These are phyloP conservation scores for Sialis lutaria DNA, from an alignment of 2,888 invertebrate species.

Conservation along the genomic window DNA sequence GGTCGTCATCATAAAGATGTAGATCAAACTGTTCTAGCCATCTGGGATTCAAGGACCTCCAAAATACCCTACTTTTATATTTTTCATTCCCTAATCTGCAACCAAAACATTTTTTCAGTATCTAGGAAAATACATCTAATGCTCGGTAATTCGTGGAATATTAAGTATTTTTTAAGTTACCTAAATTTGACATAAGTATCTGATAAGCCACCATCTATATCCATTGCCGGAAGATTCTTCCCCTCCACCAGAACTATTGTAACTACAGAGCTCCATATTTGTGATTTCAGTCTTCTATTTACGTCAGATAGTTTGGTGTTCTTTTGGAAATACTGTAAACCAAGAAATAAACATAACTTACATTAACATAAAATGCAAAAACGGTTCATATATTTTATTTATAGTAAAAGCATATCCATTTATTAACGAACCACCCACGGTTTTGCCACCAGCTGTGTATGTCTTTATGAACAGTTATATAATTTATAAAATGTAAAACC, in stretches of 20 bases:
- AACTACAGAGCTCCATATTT: slow-evolving; percentile 95
- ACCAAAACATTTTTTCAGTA: no score
- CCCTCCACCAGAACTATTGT: slow-evolving; percentile 95
- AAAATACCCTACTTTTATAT: slow-evolving; percentile 83
- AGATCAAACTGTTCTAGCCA: slow-evolving; percentile 98
- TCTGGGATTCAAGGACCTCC: slow-evolving; percentile 70
- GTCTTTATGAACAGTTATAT: no score
- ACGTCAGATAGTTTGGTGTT: slow-evolving; percentile 63
- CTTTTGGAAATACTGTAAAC: slow-evolving; percentile 59
- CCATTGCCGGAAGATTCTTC: slow-evolving; percentile 73
- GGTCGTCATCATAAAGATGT: slow-evolving; percentile 88
- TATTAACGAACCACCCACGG: no score
- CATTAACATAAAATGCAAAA: slow-evolving; percentile 6
- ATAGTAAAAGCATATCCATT: no score
- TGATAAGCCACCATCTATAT: slow-evolving; percentile 71
- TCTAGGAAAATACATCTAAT: neutral
- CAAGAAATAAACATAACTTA: slow-evolving; percentile 7
- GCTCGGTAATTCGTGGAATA: neutral
- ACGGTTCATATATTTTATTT: no score
- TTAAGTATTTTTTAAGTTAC: slow-evolving; percentile 32
- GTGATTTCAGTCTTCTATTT: slow-evolving; percentile 72
- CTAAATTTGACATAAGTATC: slow-evolving; percentile 95
- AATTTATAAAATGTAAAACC: no score
- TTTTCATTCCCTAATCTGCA: slow-evolving; percentile 87
- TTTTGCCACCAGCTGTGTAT: no score